phyloP scores from a whole-genome alignment of 2,113 vertebrate genomes.

The Nothobranchius kuhntae region DNA sequence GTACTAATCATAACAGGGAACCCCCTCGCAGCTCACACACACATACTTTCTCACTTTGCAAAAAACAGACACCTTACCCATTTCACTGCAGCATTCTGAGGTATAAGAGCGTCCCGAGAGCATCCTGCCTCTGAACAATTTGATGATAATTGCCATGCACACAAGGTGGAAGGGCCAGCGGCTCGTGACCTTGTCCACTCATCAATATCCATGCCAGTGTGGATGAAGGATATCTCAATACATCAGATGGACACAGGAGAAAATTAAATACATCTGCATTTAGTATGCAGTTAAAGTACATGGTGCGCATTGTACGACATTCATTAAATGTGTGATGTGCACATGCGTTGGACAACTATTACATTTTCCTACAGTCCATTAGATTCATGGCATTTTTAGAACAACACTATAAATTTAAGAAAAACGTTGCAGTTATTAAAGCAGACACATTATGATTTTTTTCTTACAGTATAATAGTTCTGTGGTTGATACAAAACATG shows the following conservation, averaged over 20 bases:
- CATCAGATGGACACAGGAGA: conserved; percentile 25
- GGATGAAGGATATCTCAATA: conserved; percentile 47
- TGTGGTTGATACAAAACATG: too few species aligned
- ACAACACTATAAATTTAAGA: too few species aligned
- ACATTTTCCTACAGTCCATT: neutral
- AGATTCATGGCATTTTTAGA: too few species aligned
- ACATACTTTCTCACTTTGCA: neutral
- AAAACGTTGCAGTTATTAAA: too few species aligned
- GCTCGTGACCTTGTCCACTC: conserved; percentile 75
- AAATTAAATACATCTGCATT: neutral
- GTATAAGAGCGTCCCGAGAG: conserved; percentile 62
- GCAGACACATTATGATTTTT: too few species aligned
- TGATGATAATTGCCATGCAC: conserved; percentile 71
- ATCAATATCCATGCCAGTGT: conserved; percentile 48
- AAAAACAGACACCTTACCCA: conserved; percentile 11
- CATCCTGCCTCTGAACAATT: conserved; percentile 52
- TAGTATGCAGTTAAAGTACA: conserved; percentile 19
- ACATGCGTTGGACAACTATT: neutral
- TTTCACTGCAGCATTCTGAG: conserved; percentile 25
- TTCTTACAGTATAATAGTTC: too few species aligned
- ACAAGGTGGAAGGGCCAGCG: conserved; percentile 39
- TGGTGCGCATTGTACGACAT: neutral
- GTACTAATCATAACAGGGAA: conserved; percentile 19
- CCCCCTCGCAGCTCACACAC: neutral
- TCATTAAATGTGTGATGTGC: conserved; percentile 4